Percentiles rank a stretch among this genome's conserved stretches.
Evolutionary conservation across 2,113 vertebrate species (phyloP).

Genomic region (Sturnira hondurensis): DNA sequence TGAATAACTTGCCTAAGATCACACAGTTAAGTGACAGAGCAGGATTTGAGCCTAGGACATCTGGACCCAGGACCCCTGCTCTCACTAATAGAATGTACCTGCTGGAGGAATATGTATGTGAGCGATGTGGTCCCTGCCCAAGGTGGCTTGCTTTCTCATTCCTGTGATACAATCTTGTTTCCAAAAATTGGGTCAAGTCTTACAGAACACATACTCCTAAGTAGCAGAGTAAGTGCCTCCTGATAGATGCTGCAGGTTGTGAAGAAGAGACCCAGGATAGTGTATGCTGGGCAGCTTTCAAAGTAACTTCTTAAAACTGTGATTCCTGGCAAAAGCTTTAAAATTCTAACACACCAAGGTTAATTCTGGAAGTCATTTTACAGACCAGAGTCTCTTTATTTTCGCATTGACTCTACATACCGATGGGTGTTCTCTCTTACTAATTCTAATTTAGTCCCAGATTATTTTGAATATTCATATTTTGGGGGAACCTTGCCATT

Average conservation of each 20-base stretch:
- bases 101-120: neutral
- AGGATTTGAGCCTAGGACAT: neutral
- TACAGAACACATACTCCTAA: neutral
- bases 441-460: neutral
- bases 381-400: neutral
- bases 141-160: neutral
- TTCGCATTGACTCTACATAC: neutral
- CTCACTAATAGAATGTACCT: neutral
- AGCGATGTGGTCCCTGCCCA: neutral
- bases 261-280: neutral
- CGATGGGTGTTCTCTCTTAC: neutral
- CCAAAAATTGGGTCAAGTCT: neutral
- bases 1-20: neutral
- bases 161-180: neutral
- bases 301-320: neutral
- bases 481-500: neutral
- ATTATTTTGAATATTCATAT: neutral
- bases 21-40: neutral
- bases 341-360: neutral
- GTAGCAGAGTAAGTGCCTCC: neutral
- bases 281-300: neutral
- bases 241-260: neutral
- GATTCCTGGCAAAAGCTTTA: neutral
- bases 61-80: neutral
- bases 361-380: neutral